A percentile compares a stretch with the other conserved stretches of the same genome.
Evolutionary conservation across 1,140 invertebrate species (phyloP).

Genomic region (Arion vulgaris): DNA sequence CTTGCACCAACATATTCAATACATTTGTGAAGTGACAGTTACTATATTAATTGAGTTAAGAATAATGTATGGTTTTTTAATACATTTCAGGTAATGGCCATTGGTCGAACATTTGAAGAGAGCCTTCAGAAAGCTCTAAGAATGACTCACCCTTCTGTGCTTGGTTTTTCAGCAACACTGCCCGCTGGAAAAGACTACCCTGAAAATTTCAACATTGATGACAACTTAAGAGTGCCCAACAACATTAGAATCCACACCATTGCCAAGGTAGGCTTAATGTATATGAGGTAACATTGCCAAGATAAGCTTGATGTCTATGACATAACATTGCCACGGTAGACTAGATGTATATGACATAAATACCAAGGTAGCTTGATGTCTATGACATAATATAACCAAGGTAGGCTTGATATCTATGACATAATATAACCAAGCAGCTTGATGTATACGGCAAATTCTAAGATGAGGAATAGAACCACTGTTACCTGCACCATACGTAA

Average conservation of each 20-base stretch:
- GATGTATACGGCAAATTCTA: no score
- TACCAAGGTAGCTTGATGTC: no score
- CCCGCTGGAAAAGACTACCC: slow-evolving; percentile 59
- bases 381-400: no score
- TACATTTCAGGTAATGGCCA: slow-evolving; percentile 66
- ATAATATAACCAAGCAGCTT: no score
- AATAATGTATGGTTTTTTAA: no score
- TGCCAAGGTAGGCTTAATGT: slow-evolving; percentile 51
- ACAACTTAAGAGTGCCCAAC: slow-evolving; percentile 51
- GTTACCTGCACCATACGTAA: no score
- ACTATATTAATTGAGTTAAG: no score
- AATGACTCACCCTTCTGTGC: slow-evolving; percentile 60
- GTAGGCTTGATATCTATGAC: no score
- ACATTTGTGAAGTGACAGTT: no score
- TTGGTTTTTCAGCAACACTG: slow-evolving; percentile 54
- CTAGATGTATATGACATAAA: background rate
- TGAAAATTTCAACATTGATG: slow-evolving; percentile 51
- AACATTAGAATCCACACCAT: slow-evolving; percentile 62
- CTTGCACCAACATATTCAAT: no score
- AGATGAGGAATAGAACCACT: no score
- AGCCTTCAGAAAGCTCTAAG: slow-evolving; percentile 63
- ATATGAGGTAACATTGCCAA: background rate
- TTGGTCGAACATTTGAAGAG: slow-evolving; percentile 66
- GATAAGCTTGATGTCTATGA: no score
- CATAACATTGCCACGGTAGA: background rate